A percentile compares a stretch with the other conserved stretches of the same genome.
Conservation (phyloP, 2,888 invertebrate species). For the Myopa testacea region DNA sequence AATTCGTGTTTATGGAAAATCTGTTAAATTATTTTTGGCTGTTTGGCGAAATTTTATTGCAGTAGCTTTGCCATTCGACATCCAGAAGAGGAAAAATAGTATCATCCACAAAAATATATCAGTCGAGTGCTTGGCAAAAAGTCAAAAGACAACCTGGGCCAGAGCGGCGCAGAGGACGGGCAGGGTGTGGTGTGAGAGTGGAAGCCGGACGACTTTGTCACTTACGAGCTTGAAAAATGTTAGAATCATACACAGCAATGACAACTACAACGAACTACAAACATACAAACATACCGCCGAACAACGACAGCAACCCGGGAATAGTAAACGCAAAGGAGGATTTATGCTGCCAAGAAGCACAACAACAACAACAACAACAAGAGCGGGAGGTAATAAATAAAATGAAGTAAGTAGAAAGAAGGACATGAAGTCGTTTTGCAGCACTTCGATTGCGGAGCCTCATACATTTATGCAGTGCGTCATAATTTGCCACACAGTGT, state of each 20-base stretch:
- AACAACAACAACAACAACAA: constrained; percentile 8
- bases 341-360: constrained; percentile 17
- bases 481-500: constrained; percentile 33
- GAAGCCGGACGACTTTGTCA: constrained; percentile 28
- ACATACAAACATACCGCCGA: background rate
- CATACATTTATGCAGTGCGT: constrained; percentile 42
- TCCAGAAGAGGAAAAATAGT: constrained; percentile 4
- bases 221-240: constrained; percentile 32
- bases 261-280: background rate
- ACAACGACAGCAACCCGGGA: background rate
- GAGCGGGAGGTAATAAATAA: background rate
- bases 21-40: constrained; percentile 34
- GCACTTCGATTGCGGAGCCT: constrained; percentile 33
- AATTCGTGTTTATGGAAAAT: constrained; percentile 30
- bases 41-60: constrained; percentile 29
- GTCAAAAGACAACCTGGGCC: constrained; percentile 9
- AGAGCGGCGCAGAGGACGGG: background rate
- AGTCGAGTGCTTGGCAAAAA: constrained; percentile 27
- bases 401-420: constrained; percentile 9
- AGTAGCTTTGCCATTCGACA: constrained; percentile 21
- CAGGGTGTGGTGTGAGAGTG: background rate
- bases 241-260: constrained; percentile 24
- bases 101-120: constrained; percentile 24
- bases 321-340: background rate
- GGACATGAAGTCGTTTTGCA: constrained; percentile 5